Conservation (phyloP, 2,113 vertebrate genomes). For the Nothocercus nigrocapillus region DNA sequence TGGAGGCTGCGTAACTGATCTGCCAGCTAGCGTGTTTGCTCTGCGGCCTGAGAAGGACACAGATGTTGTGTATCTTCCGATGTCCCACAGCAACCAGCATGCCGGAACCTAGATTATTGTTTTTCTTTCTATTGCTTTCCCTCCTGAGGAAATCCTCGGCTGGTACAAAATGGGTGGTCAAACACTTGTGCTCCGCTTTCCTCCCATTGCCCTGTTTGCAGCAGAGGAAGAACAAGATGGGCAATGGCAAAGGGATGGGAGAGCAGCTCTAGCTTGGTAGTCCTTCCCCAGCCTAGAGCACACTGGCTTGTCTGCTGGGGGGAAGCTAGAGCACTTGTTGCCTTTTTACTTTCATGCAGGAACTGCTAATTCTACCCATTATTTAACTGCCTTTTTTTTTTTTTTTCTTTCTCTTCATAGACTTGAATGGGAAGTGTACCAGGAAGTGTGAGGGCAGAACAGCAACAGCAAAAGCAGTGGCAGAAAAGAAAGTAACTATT, state of each 20-base stretch:
- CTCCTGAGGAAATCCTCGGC: background rate
- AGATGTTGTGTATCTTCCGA: background rate
- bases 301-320: background rate
- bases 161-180: background rate
- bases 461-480: background rate
- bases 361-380: background rate
- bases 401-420: background rate
- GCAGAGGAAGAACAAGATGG: background rate
- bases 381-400: background rate
- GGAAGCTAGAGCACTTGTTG: background rate
- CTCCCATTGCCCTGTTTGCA: background rate
- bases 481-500: background rate
- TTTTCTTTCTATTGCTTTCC: background rate
- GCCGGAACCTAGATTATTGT: background rate
- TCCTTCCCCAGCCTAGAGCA: background rate
- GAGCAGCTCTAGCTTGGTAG: background rate
- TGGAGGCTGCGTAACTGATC: background rate
- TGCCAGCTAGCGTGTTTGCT: background rate
- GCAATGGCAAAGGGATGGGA: background rate
- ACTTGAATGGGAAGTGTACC: constrained; percentile 13
- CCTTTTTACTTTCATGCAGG: background rate
- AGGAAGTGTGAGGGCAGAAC: background rate
- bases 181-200: background rate
- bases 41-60: background rate
- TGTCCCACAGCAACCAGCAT: background rate